A percentile compares a stretch with the other conserved stretches of the same genome.
Conservation (phyloP, 2,113 vertebrate species). For the Thryonomys swinderianus region DNA sequence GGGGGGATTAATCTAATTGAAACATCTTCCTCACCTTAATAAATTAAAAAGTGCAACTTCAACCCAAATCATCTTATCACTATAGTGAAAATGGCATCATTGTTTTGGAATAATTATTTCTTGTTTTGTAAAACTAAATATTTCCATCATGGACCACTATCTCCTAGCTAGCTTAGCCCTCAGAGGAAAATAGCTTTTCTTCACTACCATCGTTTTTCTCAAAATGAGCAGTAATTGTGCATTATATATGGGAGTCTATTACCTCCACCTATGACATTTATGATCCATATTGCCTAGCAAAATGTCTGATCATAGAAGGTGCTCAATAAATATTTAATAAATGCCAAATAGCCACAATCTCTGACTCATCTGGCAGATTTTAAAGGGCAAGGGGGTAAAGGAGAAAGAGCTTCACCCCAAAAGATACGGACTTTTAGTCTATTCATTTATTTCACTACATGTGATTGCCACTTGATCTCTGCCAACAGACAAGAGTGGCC, state of each 20-base stretch:
- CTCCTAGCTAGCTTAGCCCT: background rate
- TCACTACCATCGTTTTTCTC: background rate
- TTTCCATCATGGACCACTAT: background rate
- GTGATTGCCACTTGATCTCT: background rate
- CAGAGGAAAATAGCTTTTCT: background rate
- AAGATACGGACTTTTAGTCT: background rate
- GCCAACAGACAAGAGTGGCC: background rate
- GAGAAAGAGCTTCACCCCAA: background rate
- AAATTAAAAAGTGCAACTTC: background rate
- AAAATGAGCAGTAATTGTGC: background rate
- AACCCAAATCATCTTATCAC: background rate
- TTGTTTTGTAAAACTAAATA: background rate
- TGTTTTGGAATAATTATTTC: background rate
- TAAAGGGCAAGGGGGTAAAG: background rate
- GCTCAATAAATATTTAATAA: slow-evolving; percentile 51
- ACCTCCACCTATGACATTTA: background rate
- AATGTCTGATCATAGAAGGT: background rate
- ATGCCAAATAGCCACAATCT: background rate
- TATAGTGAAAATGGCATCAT: background rate
- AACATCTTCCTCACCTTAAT: slow-evolving; percentile 26
- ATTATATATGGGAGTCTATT: background rate
- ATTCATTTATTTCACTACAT: background rate
- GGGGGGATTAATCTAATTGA: slow-evolving; percentile 39
- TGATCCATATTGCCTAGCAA: background rate
- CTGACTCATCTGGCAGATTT: background rate